Evolutionary conservation across 2,888 invertebrate species (phyloP).

Genomic region (Drosophila antonietae): DNA sequence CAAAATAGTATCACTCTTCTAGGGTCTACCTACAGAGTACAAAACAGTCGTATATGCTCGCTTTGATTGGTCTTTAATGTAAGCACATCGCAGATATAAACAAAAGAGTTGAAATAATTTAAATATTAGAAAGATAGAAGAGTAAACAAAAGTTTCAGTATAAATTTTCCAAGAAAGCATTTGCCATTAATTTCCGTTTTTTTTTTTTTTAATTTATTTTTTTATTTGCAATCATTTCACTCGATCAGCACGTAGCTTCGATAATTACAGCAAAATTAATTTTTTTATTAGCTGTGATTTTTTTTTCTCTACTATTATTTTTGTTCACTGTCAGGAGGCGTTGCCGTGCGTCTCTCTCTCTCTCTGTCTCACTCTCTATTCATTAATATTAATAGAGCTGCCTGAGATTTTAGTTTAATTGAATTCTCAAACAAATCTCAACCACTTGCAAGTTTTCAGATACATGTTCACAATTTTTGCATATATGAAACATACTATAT

Average conservation of each 20-base stretch:
- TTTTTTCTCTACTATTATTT: neutral
- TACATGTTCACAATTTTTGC: neutral
- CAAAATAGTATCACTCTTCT: neutral
- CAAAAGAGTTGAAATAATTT: neutral
- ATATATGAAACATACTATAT: too few species aligned
- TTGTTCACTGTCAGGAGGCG: neutral
- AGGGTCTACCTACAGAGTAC: neutral
- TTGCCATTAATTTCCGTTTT: neutral
- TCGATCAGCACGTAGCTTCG: conserved; percentile 2
- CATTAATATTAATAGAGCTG: neutral
- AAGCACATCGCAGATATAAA: neutral
- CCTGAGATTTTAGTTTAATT: neutral
- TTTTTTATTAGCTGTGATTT: neutral
- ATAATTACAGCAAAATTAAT: neutral
- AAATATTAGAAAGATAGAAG: neutral
- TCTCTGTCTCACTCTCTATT: neutral
- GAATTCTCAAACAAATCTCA: neutral
- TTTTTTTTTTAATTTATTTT: neutral
- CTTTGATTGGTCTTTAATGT: neutral
- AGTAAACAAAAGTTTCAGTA: neutral
- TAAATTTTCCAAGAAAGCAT: neutral
- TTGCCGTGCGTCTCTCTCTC: neutral
- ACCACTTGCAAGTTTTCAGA: neutral
- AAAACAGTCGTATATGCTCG: neutral
- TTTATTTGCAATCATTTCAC: neutral